A percentile compares a stretch with the other conserved stretches of the same genome.
Evolutionary conservation across 2,888 invertebrate genomes (phyloP).

Genomic region (Herminia tarsipennalis): DNA sequence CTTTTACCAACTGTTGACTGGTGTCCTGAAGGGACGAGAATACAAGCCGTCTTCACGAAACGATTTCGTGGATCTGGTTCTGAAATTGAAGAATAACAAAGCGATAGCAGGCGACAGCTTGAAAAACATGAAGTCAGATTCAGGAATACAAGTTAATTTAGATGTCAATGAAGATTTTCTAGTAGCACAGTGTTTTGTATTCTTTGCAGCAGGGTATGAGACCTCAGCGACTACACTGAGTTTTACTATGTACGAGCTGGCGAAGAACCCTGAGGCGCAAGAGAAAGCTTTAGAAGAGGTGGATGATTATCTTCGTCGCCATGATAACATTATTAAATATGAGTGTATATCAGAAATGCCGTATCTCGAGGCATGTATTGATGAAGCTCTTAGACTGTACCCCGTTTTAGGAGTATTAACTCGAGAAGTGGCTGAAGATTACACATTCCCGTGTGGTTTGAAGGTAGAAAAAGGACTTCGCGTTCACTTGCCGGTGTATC

Average conservation of each 20-base stretch:
- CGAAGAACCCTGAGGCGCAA: constrained; percentile 54
- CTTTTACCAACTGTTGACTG: constrained; percentile 48
- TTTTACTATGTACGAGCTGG: constrained; percentile 56
- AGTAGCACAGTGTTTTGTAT: constrained; percentile 81
- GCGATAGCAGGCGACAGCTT: constrained; percentile 56
- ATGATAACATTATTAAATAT: constrained; percentile 49
- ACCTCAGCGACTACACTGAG: constrained; percentile 56
- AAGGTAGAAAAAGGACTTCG: constrained; percentile 59
- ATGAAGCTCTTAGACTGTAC: constrained; percentile 62
- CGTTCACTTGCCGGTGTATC: constrained; percentile 64
- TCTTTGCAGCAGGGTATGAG: constrained; percentile 69
- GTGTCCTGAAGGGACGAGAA: constrained; percentile 51
- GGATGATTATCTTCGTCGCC: constrained; percentile 48
- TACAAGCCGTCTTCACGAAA: constrained; percentile 53
- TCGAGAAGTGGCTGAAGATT: constrained; percentile 63
- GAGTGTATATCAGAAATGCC: constrained; percentile 54
- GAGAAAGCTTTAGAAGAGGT: constrained; percentile 53
- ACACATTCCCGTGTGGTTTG: constrained; percentile 59
- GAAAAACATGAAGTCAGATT: constrained; percentile 45
- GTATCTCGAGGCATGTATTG: constrained; percentile 58
- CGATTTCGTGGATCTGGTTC: constrained; percentile 63
- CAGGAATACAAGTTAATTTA: constrained; percentile 43
- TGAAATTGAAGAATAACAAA: constrained; percentile 52
- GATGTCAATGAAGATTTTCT: constrained; percentile 72
- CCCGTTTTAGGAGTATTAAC: constrained; percentile 61